Percentiles rank a stretch among this genome's conserved stretches.
These are phyloP conservation scores for Luehdorfia chinensis DNA, from an alignment of 1,140 invertebrate species.

Conservation along the genomic window DNA sequence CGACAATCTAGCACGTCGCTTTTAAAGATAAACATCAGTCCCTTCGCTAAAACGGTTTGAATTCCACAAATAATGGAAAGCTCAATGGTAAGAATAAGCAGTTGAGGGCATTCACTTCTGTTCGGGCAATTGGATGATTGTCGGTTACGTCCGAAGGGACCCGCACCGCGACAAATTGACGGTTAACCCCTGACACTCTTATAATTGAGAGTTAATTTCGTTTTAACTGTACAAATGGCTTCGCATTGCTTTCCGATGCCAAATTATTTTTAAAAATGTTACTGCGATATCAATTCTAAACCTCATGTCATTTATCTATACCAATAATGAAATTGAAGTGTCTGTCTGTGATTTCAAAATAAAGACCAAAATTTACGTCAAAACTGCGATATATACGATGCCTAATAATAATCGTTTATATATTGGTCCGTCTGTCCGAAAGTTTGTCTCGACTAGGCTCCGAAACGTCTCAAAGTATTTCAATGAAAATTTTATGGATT, in stretches of 20 bases:
- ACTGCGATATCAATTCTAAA: no score
- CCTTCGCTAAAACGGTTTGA: slow-evolving; percentile 6
- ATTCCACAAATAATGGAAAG: slow-evolving; percentile 13
- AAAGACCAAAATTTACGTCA: no score
- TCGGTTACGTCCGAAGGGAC: slow-evolving; percentile 31
- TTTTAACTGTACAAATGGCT: slow-evolving; percentile 19
- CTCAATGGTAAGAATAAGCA: slow-evolving; percentile 8
- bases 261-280: neutral
- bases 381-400: no score
- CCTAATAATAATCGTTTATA: no score
- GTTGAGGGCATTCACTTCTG: slow-evolving; percentile 34
- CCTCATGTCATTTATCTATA: no score
- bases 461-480: no score
- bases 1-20: neutral
- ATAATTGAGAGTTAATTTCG: slow-evolving; percentile 43
- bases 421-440: no score
- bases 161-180: slow-evolving; percentile 49
- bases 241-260: neutral
- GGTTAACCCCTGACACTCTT: slow-evolving; percentile 34
- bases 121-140: slow-evolving; percentile 46
- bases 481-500: no score
- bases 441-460: no score
- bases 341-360: no score
- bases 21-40: slow-evolving; percentile 11
- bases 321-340: no score